Evolutionary conservation across 2,888 invertebrate species (phyloP).

Genomic region (Pherbina coryleti): DNA sequence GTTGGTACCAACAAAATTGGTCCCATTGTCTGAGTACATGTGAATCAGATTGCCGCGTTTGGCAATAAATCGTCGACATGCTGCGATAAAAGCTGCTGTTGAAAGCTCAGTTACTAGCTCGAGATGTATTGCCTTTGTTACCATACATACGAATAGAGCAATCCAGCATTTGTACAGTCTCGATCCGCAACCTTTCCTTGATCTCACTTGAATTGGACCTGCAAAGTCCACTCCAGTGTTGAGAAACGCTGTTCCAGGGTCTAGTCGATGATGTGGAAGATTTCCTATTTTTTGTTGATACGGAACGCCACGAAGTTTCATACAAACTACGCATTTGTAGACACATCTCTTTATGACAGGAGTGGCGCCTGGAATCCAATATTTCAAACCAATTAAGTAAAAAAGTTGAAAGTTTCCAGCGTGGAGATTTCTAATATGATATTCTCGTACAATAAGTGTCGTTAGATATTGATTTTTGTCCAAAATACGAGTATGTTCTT

Average conservation of each 20-base stretch:
- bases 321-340: conserved; percentile 42
- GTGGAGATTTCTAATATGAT: conserved; percentile 38
- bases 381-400: conserved; percentile 36
- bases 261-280: background rate
- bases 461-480: conserved; percentile 40
- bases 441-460: conserved; percentile 38
- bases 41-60: background rate
- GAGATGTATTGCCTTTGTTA: background rate
- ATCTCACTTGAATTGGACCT: background rate
- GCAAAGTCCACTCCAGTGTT: background rate
- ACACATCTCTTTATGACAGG: conserved; percentile 41
- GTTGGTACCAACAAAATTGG: conserved; percentile 14
- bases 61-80: background rate
- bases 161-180: background rate
- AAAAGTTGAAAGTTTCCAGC: conserved; percentile 43
- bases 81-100: background rate
- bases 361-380: conserved; percentile 40
- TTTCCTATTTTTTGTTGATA: conserved; percentile 28
- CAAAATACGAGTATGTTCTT: conserved; percentile 46
- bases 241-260: background rate
- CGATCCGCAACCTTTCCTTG: background rate
- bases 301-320: conserved; percentile 34
- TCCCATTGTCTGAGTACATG: conserved; percentile 1
- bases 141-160: background rate
- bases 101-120: background rate